A percentile compares a stretch with the other conserved stretches of the same genome.
phyloP scores from a whole-genome alignment of 2,113 vertebrate species.

The Rhegmatorhina hoffmannsi region DNA sequence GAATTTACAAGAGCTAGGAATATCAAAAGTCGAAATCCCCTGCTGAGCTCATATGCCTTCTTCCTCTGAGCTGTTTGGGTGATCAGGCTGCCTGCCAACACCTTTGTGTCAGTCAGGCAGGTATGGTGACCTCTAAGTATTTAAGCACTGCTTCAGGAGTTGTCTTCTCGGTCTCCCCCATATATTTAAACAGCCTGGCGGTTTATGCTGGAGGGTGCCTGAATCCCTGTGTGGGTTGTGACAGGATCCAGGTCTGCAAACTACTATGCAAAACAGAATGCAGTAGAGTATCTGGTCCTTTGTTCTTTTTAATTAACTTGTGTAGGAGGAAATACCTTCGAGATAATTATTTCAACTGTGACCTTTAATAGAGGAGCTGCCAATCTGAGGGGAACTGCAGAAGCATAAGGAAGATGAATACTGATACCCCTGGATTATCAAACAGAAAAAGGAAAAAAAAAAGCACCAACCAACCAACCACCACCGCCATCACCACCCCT shows the following conservation, averaged over 20 bases:
- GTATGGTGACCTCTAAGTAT: not conserved
- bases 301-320: conserved; percentile 13
- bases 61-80: not conserved
- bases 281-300: not conserved
- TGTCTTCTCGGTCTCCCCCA: not conserved
- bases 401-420: not conserved
- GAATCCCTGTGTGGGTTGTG: not conserved
- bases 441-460: not conserved
- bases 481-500: too few relatives aligned
- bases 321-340: not conserved
- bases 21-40: not conserved
- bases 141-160: not conserved
- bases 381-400: not conserved
- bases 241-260: not conserved
- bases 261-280: not conserved
- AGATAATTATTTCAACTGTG: not conserved
- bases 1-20: not conserved
- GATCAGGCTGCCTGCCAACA: not conserved
- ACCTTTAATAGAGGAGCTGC: not conserved
- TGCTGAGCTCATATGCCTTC: not conserved
- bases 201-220: not conserved
- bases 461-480: too few relatives aligned
- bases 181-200: not conserved
- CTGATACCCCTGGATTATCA: not conserved
- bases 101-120: not conserved